A percentile compares a stretch with the other conserved stretches of the same genome.
phyloP scores from a whole-genome alignment of 2,113 vertebrate genomes.

The Heterocephalus glaber region DNA sequence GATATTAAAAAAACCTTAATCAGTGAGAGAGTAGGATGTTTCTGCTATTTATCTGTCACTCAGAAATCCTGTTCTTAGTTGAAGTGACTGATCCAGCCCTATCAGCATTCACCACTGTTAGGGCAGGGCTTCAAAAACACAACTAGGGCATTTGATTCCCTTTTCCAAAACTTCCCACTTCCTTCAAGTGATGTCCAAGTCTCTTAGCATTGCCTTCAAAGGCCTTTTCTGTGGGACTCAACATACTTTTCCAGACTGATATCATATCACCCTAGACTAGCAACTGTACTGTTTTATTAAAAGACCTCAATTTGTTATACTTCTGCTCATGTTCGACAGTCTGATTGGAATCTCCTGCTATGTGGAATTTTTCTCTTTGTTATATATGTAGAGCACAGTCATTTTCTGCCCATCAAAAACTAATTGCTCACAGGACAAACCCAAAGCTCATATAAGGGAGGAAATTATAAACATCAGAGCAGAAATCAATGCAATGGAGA shows the following conservation, averaged over 20 bases:
- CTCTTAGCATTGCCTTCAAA: conserved; percentile 3
- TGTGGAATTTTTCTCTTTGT: not conserved
- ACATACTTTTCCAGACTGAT: not conserved
- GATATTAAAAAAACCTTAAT: not conserved
- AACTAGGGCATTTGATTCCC: not conserved
- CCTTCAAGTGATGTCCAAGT: not conserved
- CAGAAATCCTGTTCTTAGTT: not conserved
- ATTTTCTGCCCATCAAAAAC: not conserved
- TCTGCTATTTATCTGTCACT: not conserved
- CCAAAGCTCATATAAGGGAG: too few species aligned
- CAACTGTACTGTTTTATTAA: not conserved
- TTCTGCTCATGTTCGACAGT: not conserved
- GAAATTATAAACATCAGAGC: too few species aligned
- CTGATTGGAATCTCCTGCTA: not conserved
- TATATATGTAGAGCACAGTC: not conserved
- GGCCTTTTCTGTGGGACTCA: not conserved
- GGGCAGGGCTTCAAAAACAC: not conserved
- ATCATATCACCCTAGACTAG: not conserved
- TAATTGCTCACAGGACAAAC: too few species aligned
- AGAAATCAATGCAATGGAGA: too few species aligned
- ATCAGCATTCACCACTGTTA: not conserved
- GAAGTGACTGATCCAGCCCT: not conserved
- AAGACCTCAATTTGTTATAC: not conserved
- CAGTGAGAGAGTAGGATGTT: not conserved
- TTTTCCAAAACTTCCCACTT: not conserved